Evolutionary conservation across 1,140 invertebrate species (phyloP).

Genomic region (Leptopilina boulardi): DNA sequence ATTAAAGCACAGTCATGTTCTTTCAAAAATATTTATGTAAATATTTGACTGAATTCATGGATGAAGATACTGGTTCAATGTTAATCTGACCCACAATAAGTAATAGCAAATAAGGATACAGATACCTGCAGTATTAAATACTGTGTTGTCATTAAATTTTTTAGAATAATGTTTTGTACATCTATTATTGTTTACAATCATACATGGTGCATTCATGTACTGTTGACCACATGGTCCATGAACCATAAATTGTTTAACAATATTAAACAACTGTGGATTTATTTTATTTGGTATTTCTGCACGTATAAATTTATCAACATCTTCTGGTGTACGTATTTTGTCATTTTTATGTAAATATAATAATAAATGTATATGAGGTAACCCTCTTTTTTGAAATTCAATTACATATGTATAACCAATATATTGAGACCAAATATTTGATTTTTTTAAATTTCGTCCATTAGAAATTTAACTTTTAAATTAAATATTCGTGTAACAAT

Average conservation of each 20-base stretch:
- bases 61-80: no score
- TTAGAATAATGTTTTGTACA: slow-evolving; percentile 44
- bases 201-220: slow-evolving; percentile 43
- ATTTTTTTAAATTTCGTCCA: slow-evolving; percentile 35
- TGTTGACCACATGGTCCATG: slow-evolving; percentile 43
- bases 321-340: slow-evolving; percentile 30
- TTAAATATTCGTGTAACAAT: no score
- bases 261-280: slow-evolving; percentile 35
- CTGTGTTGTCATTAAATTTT: slow-evolving; percentile 17
- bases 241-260: slow-evolving; percentile 44
- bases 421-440: slow-evolving; percentile 40
- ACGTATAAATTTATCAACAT: slow-evolving; percentile 38
- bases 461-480: slow-evolving; percentile 22
- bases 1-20: no score
- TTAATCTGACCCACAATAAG: no score
- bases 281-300: slow-evolving; percentile 43
- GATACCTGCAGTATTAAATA: slow-evolving; percentile 14
- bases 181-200: slow-evolving; percentile 36
- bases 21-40: no score
- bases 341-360: slow-evolving; percentile 39
- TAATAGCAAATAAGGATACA: no score
- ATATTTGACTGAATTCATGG: no score
- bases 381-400: slow-evolving; percentile 42
- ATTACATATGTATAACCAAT: slow-evolving; percentile 38
- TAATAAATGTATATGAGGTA: slow-evolving; percentile 45